Percentiles rank a stretch among this genome's conserved stretches.
Evolutionary conservation across 2,797 vertebrate species (phyloP).

Genomic region (Rhodeus uyekii): DNA sequence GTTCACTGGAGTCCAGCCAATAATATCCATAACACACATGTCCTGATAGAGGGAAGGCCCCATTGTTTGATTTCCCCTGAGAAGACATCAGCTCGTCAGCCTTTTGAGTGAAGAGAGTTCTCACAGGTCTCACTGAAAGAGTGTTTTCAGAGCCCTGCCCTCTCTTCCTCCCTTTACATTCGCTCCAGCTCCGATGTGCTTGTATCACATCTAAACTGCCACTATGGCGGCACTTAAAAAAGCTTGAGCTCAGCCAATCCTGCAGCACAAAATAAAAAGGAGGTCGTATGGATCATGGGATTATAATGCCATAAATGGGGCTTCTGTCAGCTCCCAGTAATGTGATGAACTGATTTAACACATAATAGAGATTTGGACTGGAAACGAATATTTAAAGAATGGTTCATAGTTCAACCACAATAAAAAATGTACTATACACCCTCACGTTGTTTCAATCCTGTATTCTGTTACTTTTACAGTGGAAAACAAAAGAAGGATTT

Average conservation of each 20-base stretch:
- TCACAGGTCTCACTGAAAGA: slow-evolving; percentile 35
- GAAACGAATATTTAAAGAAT: background rate
- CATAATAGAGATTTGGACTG: background rate
- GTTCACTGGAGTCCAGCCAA: background rate
- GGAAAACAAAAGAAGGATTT: background rate
- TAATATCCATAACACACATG: slow-evolving; percentile 2
- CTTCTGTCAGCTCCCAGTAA: background rate
- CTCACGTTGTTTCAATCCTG: background rate
- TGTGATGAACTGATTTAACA: background rate
- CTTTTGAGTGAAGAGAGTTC: slow-evolving; percentile 30
- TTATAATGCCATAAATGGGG: slow-evolving; percentile 55
- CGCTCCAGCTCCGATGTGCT: slow-evolving; percentile 61
- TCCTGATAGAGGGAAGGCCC: background rate
- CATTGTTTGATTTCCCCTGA: slow-evolving; percentile 11
- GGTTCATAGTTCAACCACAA: background rate
- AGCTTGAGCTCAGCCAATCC: slow-evolving; percentile 64
- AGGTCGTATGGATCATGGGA: slow-evolving; percentile 76
- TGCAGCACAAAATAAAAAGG: slow-evolving; percentile 62
- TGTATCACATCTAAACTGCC: slow-evolving; percentile 70
- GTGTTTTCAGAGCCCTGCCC: slow-evolving; percentile 55
- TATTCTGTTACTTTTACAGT: background rate
- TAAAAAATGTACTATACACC: background rate
- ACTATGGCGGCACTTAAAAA: slow-evolving; percentile 48
- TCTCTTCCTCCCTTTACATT: slow-evolving; percentile 33
- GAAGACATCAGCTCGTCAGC: slow-evolving; percentile 5